phyloP scores from a whole-genome alignment of 2,888 invertebrate species.

The Chrysolina oricalcia region DNA sequence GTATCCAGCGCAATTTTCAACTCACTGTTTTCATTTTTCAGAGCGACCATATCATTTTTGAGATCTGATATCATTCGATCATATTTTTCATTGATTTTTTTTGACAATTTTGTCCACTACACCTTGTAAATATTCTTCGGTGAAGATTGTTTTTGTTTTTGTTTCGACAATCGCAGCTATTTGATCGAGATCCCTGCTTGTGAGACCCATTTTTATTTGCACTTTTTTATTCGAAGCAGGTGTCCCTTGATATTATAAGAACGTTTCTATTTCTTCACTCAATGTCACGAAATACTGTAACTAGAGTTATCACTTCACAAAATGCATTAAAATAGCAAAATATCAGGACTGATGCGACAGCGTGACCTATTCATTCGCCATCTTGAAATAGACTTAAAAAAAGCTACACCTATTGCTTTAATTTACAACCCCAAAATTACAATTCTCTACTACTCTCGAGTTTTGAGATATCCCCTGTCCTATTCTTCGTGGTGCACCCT shows the following conservation, averaged over 20 bases:
- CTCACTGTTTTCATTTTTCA: constrained; percentile 5
- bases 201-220: not conserved
- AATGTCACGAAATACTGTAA: not conserved
- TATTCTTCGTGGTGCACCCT: too few relatives aligned
- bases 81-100: constrained; percentile 5
- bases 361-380: too few relatives aligned
- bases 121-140: too few relatives aligned
- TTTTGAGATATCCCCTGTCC: too few relatives aligned
- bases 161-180: constrained; percentile 4
- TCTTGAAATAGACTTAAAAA: too few relatives aligned
- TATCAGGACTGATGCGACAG: too few relatives aligned
- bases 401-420: too few relatives aligned
- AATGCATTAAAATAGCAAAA: too few relatives aligned
- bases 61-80: constrained; percentile 6
- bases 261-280: not conserved
- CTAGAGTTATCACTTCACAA: not conserved
- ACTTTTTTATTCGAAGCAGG: not conserved
- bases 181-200: not conserved
- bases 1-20: constrained; percentile 6
- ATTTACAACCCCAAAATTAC: too few relatives aligned
- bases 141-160: too few relatives aligned
- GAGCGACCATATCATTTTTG: constrained; percentile 2
- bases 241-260: not conserved
- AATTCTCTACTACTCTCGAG: too few relatives aligned
- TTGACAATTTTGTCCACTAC: too few relatives aligned